A percentile compares a stretch with the other conserved stretches of the same genome.
phyloP scores from a whole-genome alignment of 2,888 invertebrate genomes.

The Ophraella communa region DNA sequence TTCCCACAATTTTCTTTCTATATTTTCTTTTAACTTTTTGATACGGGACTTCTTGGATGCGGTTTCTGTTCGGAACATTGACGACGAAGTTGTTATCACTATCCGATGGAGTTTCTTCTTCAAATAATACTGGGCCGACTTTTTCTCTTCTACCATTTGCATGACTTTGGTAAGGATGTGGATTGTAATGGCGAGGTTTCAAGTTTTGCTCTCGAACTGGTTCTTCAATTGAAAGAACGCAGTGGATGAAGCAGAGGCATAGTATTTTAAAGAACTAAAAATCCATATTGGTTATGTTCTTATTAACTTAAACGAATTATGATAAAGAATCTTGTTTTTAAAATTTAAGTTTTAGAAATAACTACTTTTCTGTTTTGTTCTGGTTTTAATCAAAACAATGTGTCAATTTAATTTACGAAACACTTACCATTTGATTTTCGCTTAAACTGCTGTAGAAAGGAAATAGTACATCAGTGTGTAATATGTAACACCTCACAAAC shows the following conservation, averaged over 20 bases:
- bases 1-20: constrained; percentile 43
- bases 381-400: too few relatives aligned
- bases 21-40: constrained; percentile 49
- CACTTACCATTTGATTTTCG: background rate
- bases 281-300: too few relatives aligned
- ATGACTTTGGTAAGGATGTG: constrained; percentile 53
- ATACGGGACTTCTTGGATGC: constrained; percentile 49
- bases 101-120: constrained; percentile 28
- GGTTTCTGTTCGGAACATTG: constrained; percentile 32
- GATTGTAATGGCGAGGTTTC: constrained; percentile 58
- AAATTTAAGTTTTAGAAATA: too few relatives aligned
- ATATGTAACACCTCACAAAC: constrained; percentile 14
- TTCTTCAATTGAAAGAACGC: constrained; percentile 40
- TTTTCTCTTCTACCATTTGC: background rate
- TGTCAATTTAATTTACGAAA: background rate
- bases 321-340: too few relatives aligned
- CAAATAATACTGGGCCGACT: constrained; percentile 44
- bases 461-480: too few relatives aligned
- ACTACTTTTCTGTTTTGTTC: too few relatives aligned
- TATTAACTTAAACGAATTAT: too few relatives aligned
- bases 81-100: constrained; percentile 34
- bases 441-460: too few relatives aligned
- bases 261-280: constrained; percentile 19
- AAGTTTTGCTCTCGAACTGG: constrained; percentile 53
- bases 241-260: constrained; percentile 28